phyloP scores from a whole-genome alignment of 2,888 invertebrate genomes.

The Drosophila limbata region DNA sequence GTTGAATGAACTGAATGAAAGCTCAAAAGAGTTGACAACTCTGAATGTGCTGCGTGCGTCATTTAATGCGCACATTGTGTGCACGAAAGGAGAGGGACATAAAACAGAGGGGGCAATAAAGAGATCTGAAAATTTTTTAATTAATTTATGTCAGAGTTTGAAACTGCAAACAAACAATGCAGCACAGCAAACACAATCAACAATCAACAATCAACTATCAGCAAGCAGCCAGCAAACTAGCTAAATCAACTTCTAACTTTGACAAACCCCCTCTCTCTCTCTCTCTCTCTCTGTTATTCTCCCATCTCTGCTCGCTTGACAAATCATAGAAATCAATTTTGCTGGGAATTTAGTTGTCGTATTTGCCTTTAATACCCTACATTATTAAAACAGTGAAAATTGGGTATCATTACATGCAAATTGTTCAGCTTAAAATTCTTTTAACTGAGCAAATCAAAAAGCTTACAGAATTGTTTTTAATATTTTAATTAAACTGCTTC shows the following conservation, averaged over 20 bases:
- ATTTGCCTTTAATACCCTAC: slow-evolving; percentile 40
- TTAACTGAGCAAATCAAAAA: neutral
- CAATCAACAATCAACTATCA: slow-evolving; percentile 39
- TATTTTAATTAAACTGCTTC: too few species aligned
- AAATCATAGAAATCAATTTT: slow-evolving; percentile 61
- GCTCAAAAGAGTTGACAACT: slow-evolving; percentile 28
- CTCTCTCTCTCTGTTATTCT: neutral
- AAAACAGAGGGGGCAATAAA: neutral
- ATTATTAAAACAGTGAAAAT: neutral
- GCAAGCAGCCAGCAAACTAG: slow-evolving; percentile 31
- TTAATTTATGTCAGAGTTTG: slow-evolving; percentile 54
- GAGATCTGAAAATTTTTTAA: slow-evolving; percentile 42
- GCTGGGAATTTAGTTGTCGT: slow-evolving; percentile 41
- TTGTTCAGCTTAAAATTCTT: neutral
- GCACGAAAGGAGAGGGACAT: neutral
- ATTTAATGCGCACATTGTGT: slow-evolving; percentile 49
- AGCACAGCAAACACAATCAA: slow-evolving; percentile 46
- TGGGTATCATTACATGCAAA: neutral
- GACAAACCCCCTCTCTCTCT: too few species aligned
- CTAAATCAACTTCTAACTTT: slow-evolving; percentile 37
- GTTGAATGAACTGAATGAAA: slow-evolving; percentile 13
- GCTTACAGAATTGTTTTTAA: neutral
- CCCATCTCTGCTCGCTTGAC: slow-evolving; percentile 4
- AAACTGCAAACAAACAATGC: slow-evolving; percentile 41
- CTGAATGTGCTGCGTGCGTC: slow-evolving; percentile 38